Conservation (phyloP, 2,888 invertebrate genomes). For the Rhynchonema sp. region DNA sequence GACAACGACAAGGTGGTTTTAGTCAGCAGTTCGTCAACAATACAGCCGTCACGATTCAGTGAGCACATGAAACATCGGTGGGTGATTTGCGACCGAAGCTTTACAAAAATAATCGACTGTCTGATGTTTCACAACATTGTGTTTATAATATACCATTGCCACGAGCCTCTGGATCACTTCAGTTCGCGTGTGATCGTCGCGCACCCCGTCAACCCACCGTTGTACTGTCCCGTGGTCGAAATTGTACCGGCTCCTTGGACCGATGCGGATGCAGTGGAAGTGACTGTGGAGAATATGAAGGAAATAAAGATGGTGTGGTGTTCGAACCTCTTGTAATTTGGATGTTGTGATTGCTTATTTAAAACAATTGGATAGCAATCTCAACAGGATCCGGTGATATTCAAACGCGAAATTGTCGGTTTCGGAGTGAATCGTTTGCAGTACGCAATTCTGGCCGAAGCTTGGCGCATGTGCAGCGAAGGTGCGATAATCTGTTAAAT, state of each 20-base stretch:
- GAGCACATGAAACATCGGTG: background rate
- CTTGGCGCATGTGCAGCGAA: constrained; percentile 28
- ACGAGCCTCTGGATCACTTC: too few species aligned
- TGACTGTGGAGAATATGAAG: background rate
- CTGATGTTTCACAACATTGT: too few species aligned
- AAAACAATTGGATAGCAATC: too few species aligned
- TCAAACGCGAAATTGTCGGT: background rate
- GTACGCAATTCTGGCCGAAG: background rate
- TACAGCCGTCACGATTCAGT: constrained; percentile 63
- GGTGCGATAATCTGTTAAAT: too few species aligned
- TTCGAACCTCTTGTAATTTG: background rate
- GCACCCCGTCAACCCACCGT: background rate
- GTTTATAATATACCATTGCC: too few species aligned
- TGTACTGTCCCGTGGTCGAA: background rate
- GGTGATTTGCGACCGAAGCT: background rate
- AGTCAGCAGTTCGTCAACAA: constrained; percentile 78
- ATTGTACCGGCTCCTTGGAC: background rate
- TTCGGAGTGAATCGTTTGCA: background rate
- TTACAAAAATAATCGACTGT: too few species aligned
- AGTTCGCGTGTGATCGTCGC: background rate
- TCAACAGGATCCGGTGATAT: background rate
- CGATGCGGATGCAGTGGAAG: background rate
- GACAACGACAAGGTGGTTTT: constrained; percentile 35
- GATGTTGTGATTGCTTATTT: background rate
- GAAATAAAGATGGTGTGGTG: background rate